phyloP scores from a whole-genome alignment of 1,140 invertebrate genomes.

The Sinonovacula constricta region DNA sequence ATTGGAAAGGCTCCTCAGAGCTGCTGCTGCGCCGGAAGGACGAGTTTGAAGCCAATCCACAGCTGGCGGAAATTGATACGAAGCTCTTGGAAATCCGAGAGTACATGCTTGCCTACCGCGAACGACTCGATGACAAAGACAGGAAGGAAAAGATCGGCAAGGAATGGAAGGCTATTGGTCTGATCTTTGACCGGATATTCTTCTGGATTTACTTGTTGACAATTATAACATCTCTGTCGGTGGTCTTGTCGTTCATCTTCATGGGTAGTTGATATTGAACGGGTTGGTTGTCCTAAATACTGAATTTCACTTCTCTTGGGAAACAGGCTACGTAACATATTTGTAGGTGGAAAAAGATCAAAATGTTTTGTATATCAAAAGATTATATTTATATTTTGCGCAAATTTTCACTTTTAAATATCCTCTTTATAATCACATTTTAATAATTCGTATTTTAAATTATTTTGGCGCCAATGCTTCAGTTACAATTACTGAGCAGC shows the following conservation, averaged over 20 bases:
- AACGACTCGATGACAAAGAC: constrained; percentile 74
- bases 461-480: no score
- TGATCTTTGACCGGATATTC: constrained; percentile 78
- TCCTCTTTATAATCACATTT: no score
- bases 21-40: constrained; percentile 50
- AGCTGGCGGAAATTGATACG: constrained; percentile 72
- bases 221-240: constrained; percentile 75
- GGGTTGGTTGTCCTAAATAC: constrained; percentile 39
- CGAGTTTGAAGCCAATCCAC: constrained; percentile 51
- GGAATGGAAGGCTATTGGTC: constrained; percentile 78
- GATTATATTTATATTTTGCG: no score
- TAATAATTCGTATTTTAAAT: no score
- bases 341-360: no score
- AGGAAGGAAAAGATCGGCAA: constrained; percentile 72
- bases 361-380: no score
- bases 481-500: no score
- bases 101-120: constrained; percentile 70
- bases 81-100: constrained; percentile 75
- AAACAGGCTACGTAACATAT: no score
- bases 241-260: constrained; percentile 73
- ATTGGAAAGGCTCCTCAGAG: constrained; percentile 62
- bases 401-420: no score
- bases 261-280: constrained; percentile 41
- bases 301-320: constrained; percentile 48
- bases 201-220: constrained; percentile 77